A percentile compares a stretch with the other conserved stretches of the same genome.
phyloP scores from a whole-genome alignment of 2,113 vertebrate genomes.

The Desmodus rotundus region DNA sequence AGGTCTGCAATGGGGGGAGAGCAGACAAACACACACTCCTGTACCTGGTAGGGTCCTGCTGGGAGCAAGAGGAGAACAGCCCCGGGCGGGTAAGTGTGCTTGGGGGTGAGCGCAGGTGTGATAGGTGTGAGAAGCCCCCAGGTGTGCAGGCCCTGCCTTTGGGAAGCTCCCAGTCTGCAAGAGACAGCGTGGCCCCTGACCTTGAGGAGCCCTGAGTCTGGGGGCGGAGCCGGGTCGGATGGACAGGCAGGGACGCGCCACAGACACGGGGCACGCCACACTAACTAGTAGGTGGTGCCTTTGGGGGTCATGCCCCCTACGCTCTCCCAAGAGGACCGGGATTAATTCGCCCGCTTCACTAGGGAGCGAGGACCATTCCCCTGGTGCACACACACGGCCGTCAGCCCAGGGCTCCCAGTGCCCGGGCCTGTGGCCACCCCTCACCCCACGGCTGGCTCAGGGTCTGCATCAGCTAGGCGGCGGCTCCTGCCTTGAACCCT shows the following conservation, averaged over 20 bases:
- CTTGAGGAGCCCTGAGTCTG: background rate
- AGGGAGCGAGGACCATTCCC: background rate
- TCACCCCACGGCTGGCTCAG: no score
- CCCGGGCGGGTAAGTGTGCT: fast-evolving
- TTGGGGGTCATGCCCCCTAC: no score
- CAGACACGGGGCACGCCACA: background rate
- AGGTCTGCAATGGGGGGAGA: background rate
- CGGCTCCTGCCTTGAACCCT: no score
- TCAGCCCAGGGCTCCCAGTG: no score
- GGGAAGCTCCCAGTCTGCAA: background rate
- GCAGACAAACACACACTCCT: background rate
- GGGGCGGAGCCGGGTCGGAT: background rate
- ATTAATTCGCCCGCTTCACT: background rate
- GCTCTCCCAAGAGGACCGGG: background rate
- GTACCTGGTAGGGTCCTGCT: background rate
- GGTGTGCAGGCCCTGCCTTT: background rate
- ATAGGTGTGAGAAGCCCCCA: background rate
- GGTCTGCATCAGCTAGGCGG: no score
- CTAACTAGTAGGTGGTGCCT: background rate
- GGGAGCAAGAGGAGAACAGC: background rate
- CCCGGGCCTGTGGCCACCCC: no score
- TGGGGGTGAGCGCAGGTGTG: background rate
- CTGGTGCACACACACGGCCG: fast-evolving
- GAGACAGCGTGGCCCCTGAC: background rate
- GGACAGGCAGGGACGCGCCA: background rate